Conservation (phyloP, 2,888 invertebrate species). For the Limnephilus marmoratus region DNA sequence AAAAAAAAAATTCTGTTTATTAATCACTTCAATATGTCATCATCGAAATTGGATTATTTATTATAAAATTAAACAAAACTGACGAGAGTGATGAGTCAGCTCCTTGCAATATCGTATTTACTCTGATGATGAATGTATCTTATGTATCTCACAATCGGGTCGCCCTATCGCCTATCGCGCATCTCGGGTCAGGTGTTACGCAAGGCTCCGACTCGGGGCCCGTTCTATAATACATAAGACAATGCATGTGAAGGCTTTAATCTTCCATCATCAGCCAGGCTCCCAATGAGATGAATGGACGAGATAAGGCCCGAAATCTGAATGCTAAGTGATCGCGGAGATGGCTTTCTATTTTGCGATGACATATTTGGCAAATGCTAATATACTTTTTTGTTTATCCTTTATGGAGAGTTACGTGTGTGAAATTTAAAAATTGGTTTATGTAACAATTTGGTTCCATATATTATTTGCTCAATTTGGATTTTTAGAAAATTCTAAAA, state of each 20-base stretch:
- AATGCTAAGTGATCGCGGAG: conserved; percentile 6
- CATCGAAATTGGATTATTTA: not conserved
- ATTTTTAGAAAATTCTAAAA: not conserved
- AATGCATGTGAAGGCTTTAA: conserved; percentile 43
- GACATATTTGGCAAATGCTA: not conserved
- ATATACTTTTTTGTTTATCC: not conserved
- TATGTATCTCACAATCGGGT: conserved; percentile 47
- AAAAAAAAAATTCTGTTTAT: no score
- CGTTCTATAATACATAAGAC: conserved; percentile 33
- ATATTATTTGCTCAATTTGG: not conserved
- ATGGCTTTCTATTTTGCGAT: conserved; percentile 20
- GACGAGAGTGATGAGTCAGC: conserved; percentile 5
- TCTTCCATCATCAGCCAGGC: conserved; percentile 14
- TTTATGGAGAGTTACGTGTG: not conserved
- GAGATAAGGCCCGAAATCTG: conserved; percentile 28
- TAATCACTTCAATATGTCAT: no score
- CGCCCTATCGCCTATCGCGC: conserved; percentile 52
- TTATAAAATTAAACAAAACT: not conserved
- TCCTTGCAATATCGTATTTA: conserved; percentile 8
- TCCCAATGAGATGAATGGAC: conserved; percentile 34
- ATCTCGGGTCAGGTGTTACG: conserved; percentile 56
- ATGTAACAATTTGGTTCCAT: not conserved
- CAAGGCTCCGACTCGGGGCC: conserved; percentile 21
- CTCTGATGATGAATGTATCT: conserved; percentile 46
- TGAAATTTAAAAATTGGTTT: not conserved